Evolutionary conservation across 2,113 vertebrate species (phyloP).

Genomic region (Tragelaphus buxtoni): DNA sequence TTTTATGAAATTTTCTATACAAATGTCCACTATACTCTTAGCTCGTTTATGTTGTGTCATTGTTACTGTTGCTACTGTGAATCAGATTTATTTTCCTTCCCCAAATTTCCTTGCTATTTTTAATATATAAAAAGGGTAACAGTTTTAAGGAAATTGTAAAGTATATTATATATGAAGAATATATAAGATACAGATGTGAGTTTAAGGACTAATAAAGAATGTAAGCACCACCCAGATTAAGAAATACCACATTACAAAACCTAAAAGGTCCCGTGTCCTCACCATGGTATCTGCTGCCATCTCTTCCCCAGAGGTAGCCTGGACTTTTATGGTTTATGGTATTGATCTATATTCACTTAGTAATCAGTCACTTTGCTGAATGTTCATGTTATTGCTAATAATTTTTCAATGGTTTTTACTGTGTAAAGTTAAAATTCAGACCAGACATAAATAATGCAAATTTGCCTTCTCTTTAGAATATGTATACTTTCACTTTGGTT

Average conservation of each 20-base stretch:
- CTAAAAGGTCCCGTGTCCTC: not conserved
- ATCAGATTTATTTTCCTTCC: too few relatives aligned
- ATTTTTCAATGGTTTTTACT: not conserved
- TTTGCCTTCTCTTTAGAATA: not conserved
- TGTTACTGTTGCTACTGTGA: too few relatives aligned
- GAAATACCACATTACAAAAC: fast-evolving
- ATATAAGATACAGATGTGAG: not conserved
- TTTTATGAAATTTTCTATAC: not conserved
- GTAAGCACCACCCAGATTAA: too few relatives aligned
- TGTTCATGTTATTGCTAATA: not conserved
- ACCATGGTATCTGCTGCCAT: fast-evolving
- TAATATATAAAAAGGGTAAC: not conserved
- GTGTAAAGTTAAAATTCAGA: not conserved
- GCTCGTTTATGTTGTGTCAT: not conserved
- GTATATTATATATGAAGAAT: too few relatives aligned
- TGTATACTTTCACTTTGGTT: fast-evolving
- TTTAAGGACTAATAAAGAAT: not conserved
- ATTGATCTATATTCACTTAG: too few relatives aligned
- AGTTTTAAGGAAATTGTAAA: not conserved
- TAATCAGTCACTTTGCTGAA: not conserved
- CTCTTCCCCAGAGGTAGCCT: not conserved
- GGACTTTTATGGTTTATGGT: fast-evolving
- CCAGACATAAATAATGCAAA: not conserved
- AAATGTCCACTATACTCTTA: fast-evolving
- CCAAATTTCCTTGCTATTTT: not conserved